Percentiles rank a stretch among this genome's conserved stretches.
Conservation (phyloP, 2,797 vertebrate genomes). For the Buphagus erythrorhynchus region DNA sequence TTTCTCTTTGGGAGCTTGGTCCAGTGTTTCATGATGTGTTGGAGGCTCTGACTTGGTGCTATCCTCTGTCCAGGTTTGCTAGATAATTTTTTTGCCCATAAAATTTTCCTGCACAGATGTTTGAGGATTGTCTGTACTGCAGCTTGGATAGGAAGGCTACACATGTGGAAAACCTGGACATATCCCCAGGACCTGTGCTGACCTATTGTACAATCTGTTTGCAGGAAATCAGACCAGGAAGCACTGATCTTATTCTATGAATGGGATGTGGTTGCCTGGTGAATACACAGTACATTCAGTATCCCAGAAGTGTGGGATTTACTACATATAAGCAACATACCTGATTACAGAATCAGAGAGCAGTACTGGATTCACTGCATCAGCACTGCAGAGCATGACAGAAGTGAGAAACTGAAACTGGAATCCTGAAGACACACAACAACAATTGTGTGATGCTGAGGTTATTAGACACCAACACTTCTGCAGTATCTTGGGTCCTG, state of each 20-base stretch:
- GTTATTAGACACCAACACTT: rapidly evolving
- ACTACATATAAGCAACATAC: not conserved
- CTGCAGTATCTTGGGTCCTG: not conserved
- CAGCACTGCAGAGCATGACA: not conserved
- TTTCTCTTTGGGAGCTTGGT: not conserved
- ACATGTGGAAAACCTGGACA: not conserved
- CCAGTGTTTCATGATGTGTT: not conserved
- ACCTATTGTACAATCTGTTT: slow-evolving; percentile 4
- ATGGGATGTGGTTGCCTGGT: not conserved
- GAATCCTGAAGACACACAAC: not conserved
- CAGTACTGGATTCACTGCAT: not conserved
- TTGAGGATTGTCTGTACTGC: not conserved
- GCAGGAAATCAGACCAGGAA: slow-evolving; percentile 19
- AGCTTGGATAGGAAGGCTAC: not conserved
- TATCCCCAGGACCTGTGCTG: slow-evolving; percentile 1
- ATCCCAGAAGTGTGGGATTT: not conserved
- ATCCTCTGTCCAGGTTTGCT: not conserved
- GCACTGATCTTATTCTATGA: not conserved
- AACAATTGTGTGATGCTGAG: not conserved
- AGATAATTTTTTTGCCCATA: not conserved
- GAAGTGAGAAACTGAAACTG: not conserved
- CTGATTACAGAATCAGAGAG: not conserved
- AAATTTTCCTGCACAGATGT: not conserved
- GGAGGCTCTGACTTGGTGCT: not conserved
- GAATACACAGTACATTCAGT: not conserved